phyloP scores from a whole-genome alignment of 1,140 invertebrate genomes.

The Cyrtorhinus lividipennis region DNA sequence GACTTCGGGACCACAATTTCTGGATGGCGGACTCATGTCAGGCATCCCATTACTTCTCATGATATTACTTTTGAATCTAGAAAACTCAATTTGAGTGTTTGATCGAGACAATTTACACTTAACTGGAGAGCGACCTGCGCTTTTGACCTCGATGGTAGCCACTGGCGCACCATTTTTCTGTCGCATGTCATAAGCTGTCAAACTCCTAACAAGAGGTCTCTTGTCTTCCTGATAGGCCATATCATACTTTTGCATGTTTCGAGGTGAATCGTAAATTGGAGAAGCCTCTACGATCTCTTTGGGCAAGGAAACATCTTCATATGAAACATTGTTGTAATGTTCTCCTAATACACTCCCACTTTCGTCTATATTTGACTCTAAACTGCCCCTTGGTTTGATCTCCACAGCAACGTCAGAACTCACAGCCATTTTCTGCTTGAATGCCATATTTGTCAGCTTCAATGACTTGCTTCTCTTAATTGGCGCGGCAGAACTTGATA shows the following conservation, averaged over 20 bases:
- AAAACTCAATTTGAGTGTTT: conserved; percentile 16
- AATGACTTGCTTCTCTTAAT: conserved; percentile 32
- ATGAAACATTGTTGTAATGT: neutral
- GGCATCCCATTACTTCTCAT: neutral
- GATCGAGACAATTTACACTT: conserved; percentile 15
- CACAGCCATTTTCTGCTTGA: conserved; percentile 20
- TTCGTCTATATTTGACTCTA: conserved; percentile 23
- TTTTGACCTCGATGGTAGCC: neutral
- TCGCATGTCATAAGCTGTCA: conserved; percentile 12
- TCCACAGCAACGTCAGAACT: neutral
- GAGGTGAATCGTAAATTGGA: neutral
- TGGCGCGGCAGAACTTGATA: conserved; percentile 17
- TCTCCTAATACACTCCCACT: neutral
- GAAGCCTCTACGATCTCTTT: neutral
- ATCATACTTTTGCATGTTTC: conserved; percentile 5
- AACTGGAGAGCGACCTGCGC: neutral
- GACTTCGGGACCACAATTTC: neutral
- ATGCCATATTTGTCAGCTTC: conserved; percentile 25
- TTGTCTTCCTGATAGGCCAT: conserved; percentile 4
- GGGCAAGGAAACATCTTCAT: neutral
- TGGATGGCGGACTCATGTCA: neutral
- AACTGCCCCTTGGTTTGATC: conserved; percentile 16
- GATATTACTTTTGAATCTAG: neutral
- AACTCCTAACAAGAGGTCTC: conserved; percentile 14
- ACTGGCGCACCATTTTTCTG: conserved; percentile 8